Percentiles rank a stretch among this genome's conserved stretches.
phyloP scores from a whole-genome alignment of 30 jellyfish, hydroid and myxozoan genomes.

The Cassiopea andromeda region DNA sequence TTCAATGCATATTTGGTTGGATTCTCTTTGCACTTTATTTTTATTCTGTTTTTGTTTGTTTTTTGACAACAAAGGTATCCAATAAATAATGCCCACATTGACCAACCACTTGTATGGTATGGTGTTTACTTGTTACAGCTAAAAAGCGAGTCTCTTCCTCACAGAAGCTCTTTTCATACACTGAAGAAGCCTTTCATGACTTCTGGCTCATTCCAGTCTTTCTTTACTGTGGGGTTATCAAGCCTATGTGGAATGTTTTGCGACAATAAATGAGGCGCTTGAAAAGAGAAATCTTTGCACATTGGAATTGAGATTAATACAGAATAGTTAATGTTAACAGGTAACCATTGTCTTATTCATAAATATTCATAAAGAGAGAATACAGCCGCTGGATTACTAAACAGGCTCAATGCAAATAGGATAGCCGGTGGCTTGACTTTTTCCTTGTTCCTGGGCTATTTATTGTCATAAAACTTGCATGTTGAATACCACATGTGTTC shows the following conservation, averaged over 20 bases:
- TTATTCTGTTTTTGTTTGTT: neutral
- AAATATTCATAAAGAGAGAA: slow-evolving; percentile 27
- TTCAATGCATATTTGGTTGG: neutral
- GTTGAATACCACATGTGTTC: neutral
- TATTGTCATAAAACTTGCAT: slow-evolving; percentile 21
- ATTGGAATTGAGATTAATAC: neutral
- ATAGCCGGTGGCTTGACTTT: slow-evolving; percentile 51
- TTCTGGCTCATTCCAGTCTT: neutral
- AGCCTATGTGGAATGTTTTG: neutral
- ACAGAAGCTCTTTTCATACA: neutral
- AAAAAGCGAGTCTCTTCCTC: too few relatives aligned
- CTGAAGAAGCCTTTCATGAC: neutral
- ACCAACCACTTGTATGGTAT: neutral
- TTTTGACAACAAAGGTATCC: neutral
- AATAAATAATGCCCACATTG: neutral
- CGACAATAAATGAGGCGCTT: neutral
- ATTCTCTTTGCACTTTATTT: neutral
- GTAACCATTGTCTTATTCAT: slow-evolving; percentile 35
- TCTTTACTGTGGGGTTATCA: neutral
- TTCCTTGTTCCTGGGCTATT: slow-evolving; percentile 5
- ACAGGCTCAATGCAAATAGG: slow-evolving; percentile 44
- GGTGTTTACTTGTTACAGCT: neutral
- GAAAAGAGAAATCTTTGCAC: neutral
- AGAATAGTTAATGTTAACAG: slow-evolving; percentile 14
- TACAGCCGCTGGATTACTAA: slow-evolving; percentile 50